Conservation (phyloP, 2,797 vertebrate species). For the Botia kubotai region DNA sequence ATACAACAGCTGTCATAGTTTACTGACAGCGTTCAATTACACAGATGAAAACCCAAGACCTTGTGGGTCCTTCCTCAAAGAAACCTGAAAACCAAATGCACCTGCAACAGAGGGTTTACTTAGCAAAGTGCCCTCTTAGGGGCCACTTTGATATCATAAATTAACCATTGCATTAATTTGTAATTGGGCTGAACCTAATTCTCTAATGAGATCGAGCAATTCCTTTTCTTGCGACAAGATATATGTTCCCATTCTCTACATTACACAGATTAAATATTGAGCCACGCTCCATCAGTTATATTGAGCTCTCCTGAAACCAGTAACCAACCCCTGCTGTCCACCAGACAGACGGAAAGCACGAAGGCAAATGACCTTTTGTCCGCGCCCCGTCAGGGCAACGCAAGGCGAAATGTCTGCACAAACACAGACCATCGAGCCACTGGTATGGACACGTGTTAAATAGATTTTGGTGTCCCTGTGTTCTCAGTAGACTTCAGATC, state of each 20-base stretch:
- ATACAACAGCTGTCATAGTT: constrained; percentile 40
- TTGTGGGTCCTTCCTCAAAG: not conserved
- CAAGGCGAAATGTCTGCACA: constrained; percentile 17
- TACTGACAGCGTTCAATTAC: constrained; percentile 31
- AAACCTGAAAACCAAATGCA: constrained; percentile 61
- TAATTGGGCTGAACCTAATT: constrained; percentile 80
- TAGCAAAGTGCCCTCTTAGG: constrained; percentile 79
- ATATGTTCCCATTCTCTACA: constrained; percentile 78
- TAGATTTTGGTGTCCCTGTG: constrained; percentile 1
- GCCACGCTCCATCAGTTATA: constrained; percentile 79
- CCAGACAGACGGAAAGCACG: constrained; percentile 39
- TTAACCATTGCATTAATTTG: constrained; percentile 82
- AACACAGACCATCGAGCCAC: not conserved
- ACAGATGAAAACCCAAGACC: constrained; percentile 17
- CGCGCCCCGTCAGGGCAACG: constrained; percentile 14
- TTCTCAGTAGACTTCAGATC: constrained; percentile 12
- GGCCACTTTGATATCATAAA: constrained; percentile 85
- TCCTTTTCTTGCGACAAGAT: constrained; percentile 83
- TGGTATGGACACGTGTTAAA: constrained; percentile 7
- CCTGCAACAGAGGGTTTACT: constrained; percentile 74
- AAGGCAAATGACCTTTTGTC: constrained; percentile 31
- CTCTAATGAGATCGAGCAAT: constrained; percentile 83
- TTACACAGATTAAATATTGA: constrained; percentile 85
- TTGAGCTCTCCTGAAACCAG: constrained; percentile 77
- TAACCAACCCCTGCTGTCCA: constrained; percentile 72